Evolutionary conservation across 2,113 vertebrate species (phyloP), one percentile per base, ranked within the genome.

Genomic region (Chaenogobius annularis): DNA sequence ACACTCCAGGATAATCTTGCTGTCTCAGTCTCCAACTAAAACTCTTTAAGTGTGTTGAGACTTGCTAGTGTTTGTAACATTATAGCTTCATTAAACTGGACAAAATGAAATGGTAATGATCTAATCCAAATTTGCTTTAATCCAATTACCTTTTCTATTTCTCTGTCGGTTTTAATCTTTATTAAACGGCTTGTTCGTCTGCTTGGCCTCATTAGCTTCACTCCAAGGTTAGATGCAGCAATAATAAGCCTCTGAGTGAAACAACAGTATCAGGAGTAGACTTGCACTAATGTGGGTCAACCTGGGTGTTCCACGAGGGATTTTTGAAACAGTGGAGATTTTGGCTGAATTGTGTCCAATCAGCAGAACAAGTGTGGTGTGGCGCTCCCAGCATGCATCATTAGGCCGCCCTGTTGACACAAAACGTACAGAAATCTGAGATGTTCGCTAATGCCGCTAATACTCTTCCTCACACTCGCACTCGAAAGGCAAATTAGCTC

Each of bases 381-480:
- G 73, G 84, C 79, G 79, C 79, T 82, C 87, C 84, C 86, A 81
- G 83, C 79, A 85, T 61, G 86, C 87, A 83, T 83, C 88, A 89
- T 90, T 92, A 89, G 87, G 72, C 87, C 20, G 75, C 74, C 74
- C 69, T 85, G 86, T 87, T 91, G 84, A 90, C 88, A 84, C 73
- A 83, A 81, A 83, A 22, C 69, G 80, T 44, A 68, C 43, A 86
- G 87, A 89, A 89, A 90, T 79, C 68, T 74, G 83, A 85, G 83
- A 77, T 80, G 65, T 68, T 65, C 72, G 6, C 72, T 86, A 86
- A 90, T 80, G 75, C 84, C 75, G 52, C 44, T 77, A 77, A 86
- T 66, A 76, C 75, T 69, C 70, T 71, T 68, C 70, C 43, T 83
- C 72, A 81, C 80, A 73, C 85, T 83, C 73, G 44, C 84, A 89